Base-by-base conservation (phyloP, 2,113 vertebrate genomes). In the Alligator mississippiensis region DNA sequence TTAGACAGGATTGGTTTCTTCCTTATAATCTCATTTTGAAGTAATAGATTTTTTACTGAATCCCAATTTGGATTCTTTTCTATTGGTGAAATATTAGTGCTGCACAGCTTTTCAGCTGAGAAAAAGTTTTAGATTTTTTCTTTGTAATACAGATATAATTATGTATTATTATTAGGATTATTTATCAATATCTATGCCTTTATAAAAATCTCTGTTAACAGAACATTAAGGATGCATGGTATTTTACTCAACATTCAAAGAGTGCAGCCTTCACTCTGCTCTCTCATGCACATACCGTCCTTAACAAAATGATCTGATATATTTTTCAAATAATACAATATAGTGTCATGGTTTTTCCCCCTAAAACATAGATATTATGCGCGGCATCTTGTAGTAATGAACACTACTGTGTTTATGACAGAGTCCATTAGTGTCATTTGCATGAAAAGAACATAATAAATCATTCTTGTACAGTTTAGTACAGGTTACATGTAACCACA, bases 401-500 rank as follows among this genome's bases (percentile, higher is more conserved):
- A 94, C 95, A 96, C 90, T 95, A 12, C 93, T 75, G 21, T 75
- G 82, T 70, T 18, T 94, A 85, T 96, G 95, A 96, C 96, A 95
- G 89, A 94, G 92, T 90, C 96, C 96, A 95, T 96, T 96, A 96
- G 89, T 80, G 94, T 89, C 85, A 94, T 97, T 97, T 97, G 95
- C 96, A 96, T 97, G 94, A 94, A 93, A 96, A 94, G 92, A 92
- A 96, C 95, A 95, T 94, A 96, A 92, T 95, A 97, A 97, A 96
- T 96, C 93, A 95, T 94, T 94, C 96, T 94, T 94, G 94, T 90
- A 70, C 90, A 87, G 95, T 94, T 96, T 97, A 95, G 96, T 95
- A 92, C 96, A 96, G 96, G 94, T 96, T 95, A 94, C 89, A 87
- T 93, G 88, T 85, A 96, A 88, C 47, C 47, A 70, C 18, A 34